Evolutionary conservation across 64 coral and sea anemone species (phyloP).

Genomic region (Hydrozoanthus tunicans): DNA sequence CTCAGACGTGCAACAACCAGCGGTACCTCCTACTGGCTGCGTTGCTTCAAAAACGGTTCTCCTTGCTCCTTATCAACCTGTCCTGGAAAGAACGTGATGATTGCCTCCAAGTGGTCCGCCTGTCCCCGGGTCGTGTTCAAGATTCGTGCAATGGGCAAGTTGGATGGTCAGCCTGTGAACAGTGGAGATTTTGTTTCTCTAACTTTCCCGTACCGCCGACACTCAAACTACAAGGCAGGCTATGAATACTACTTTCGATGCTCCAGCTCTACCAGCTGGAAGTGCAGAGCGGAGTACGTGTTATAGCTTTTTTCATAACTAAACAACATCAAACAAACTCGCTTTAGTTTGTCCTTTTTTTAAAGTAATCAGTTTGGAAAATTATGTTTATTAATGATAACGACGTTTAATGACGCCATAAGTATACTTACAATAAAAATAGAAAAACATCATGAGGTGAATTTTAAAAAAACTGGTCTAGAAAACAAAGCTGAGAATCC

Average conservation of each 20-base stretch:
- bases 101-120: neutral
- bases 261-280: neutral
- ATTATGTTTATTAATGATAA: too few species aligned
- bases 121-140: constrained; percentile 5
- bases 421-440: too few species aligned
- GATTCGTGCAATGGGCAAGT: constrained; percentile 19
- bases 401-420: too few species aligned
- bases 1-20: neutral
- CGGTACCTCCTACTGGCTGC: constrained; percentile 1
- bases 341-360: too few species aligned
- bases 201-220: constrained; percentile 9
- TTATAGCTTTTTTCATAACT: too few species aligned
- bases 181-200: constrained; percentile 13
- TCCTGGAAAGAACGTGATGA: constrained; percentile 10
- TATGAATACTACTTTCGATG: neutral
- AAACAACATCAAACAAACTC: too few species aligned
- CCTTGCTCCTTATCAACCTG: neutral
- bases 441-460: too few species aligned
- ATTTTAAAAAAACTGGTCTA: too few species aligned
- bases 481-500: too few species aligned
- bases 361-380: too few species aligned
- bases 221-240: neutral
- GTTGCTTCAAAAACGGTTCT: neutral
- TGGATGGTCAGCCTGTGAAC: constrained; percentile 4
- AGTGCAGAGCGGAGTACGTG: neutral